A percentile compares a stretch with the other conserved stretches of the same genome.
Conservation (phyloP, 2,113 vertebrate genomes). For the Gymnarchus niloticus region DNA sequence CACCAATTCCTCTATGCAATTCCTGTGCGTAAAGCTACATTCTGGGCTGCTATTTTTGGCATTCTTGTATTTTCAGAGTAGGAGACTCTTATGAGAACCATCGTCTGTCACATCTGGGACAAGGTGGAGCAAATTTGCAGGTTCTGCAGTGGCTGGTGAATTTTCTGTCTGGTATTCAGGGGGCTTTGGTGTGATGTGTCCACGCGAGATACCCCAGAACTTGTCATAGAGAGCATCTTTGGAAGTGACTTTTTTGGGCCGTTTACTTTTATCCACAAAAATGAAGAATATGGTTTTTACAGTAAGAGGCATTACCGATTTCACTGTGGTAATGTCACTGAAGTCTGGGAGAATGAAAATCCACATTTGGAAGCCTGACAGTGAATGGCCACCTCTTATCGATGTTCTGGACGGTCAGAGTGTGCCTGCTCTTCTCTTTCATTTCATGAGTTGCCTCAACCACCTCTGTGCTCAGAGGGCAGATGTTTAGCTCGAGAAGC, state of each 20-base stretch:
- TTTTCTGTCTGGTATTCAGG: not conserved
- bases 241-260: not conserved
- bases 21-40: too few species aligned
- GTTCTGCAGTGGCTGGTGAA: not conserved
- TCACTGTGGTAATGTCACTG: not conserved
- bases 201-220: too few species aligned
- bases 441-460: not conserved
- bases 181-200: too few species aligned
- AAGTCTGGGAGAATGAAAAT: not conserved
- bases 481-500: not conserved
- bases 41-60: too few species aligned
- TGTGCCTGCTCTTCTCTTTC: not conserved
- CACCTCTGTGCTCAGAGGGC: not conserved
- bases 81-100: not conserved
- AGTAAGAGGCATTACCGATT: too few species aligned
- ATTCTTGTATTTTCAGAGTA: too few species aligned
- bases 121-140: not conserved
- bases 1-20: too few species aligned
- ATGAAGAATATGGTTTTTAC: too few species aligned
- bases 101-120: not conserved
- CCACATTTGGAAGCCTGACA: not conserved
- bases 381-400: not conserved
- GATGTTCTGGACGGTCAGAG: not conserved
- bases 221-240: not conserved
- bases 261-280: too few species aligned